Conservation (phyloP, 2,113 vertebrate genomes). For the Upupa epops region DNA sequence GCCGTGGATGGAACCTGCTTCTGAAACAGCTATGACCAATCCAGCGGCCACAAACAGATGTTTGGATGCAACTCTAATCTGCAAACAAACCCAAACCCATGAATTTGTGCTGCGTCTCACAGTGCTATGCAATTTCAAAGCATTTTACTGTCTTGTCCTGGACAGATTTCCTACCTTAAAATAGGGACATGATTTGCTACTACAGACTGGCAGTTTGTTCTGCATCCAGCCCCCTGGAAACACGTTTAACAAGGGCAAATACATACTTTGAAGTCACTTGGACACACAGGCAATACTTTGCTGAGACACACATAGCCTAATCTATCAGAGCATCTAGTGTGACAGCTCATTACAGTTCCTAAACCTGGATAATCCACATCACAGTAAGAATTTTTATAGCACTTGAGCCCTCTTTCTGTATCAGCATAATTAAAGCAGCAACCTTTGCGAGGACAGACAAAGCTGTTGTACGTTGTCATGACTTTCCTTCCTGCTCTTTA, state of each 20-base stretch:
- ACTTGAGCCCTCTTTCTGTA: not conserved
- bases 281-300: not conserved
- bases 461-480: not conserved
- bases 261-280: not conserved
- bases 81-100: not conserved
- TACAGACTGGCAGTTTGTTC: not conserved
- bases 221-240: not conserved
- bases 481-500: not conserved
- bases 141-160: not conserved
- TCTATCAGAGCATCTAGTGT: not conserved
- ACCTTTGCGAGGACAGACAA: not conserved
- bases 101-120: not conserved
- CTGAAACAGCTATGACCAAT: not conserved
- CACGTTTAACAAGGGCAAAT: not conserved
- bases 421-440: not conserved
- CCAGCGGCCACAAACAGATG: accelerated
- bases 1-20: not conserved
- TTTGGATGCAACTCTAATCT: not conserved
- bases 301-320: not conserved
- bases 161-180: not conserved
- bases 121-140: not conserved
- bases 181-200: not conserved
- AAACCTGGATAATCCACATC: conserved; percentile 48
- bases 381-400: conserved; percentile 13
- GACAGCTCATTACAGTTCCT: conserved; percentile 11